Base-by-base conservation (phyloP, 2,888 invertebrate species). In the Acanthosepion esculentum region DNA sequence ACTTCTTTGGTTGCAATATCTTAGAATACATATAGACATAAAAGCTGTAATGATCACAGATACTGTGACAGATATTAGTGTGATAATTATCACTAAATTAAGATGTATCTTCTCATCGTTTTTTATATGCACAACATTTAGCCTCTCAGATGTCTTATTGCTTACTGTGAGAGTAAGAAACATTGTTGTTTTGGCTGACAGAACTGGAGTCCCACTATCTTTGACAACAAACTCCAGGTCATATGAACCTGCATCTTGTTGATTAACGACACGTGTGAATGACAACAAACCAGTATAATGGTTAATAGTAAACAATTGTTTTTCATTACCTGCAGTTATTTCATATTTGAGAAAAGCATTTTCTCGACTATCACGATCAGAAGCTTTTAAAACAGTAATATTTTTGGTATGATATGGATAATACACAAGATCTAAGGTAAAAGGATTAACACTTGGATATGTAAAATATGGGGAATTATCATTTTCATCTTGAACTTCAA, bases 11-110 rank as follows among this genome's bases (percentile, higher is more conserved):
- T 78, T 78, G n/a, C 78, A 78, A 78, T 78, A 78, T 78, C 78
- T 78, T 78, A 78, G n/a, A 78, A 78, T 78, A n/a, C 78, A 78
- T n/a, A 78, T 78, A 78, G 78, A 78, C 78, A 78, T 78, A 78
- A 78, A 78, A 78, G 78, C 78, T 78, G 78, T 78, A 78, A 78
- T 78, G n/a, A 78, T 78, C n/a, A 78, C 78, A n/a, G 78, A 78
- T 78, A 78, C 78, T 78, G 78, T 78, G 33, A 78, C 78, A 15
- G 78, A 78, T n/a, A 78, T 78, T n/a, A 78, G n/a, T 78, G 78
- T 78, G 78, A 78, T 78, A 78, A 78, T 78, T n/a, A 78, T 78
- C 78, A 78, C 78, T 78, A 78, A 78, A 33, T 78, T 78, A 8
- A 78, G 78, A 78, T 78, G 78, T 78, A 78, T 78, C n/a, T 78